Base-by-base conservation (phyloP, 1,140 invertebrate species). In the Diabrotica undecimpunctata region DNA sequence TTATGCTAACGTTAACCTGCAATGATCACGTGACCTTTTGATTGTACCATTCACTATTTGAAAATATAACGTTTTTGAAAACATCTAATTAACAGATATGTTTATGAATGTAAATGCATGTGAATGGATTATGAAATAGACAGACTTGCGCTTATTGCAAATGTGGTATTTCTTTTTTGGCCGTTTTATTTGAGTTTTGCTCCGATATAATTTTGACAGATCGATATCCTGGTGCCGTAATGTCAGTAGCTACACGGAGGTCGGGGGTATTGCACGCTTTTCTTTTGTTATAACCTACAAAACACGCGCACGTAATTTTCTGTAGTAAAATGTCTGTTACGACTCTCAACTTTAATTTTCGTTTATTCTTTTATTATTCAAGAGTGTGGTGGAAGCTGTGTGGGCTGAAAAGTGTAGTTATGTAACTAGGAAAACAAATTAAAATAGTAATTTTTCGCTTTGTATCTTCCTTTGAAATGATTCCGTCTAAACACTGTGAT, bases 401-500 rank as follows among this genome's bases (percentile, higher is more conserved):
- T 35, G 12, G 55, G 50, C 37, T 36, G 36, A 38, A 54, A 51
- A 38, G 35, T 57, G 41, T 51, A 11, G 38, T n/a, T 60, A 41
- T 25, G 46, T 57, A 37, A 57, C 12, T 13, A 54, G 37, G 8
- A 12, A 38, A 11, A 37, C 38, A n/a, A 37, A 37, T 55, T 55
- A 10, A 9, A 55, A 13, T 37, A n/a, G 55, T 37, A 12, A 37
- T 38, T 57, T 35, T 11, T 38, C 13, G 14, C 10, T 11, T 35
- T 56, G 10, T 11, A 9, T 60, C 58, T 60, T 60, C 58, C 58
- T 60, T 60, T 8, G 53, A 58, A 62, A 77, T 77, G 76, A 77
- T 74, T 76, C 76, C 75, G 75, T 77, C 75, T 76, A 68, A 75
- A 67, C 68, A 75, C 70, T 76, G 73, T 77, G 75, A 76, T 72